Conservation (phyloP, 1,140 invertebrate genomes). For the Rhopalosiphum padi region DNA sequence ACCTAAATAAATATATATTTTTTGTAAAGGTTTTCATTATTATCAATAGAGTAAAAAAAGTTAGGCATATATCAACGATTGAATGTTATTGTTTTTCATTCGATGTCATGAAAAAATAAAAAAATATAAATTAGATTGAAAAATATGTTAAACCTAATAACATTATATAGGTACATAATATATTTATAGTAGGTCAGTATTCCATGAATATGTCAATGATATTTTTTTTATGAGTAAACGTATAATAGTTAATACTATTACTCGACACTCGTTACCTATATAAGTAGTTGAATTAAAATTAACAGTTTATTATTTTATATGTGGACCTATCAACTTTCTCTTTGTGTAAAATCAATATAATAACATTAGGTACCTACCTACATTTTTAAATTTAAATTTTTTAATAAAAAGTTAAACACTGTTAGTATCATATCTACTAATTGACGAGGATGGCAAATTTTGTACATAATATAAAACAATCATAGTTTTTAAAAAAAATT, state of each 20-base stretch:
- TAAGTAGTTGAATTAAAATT: slow-evolving; percentile 13
- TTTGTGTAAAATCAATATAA: background rate
- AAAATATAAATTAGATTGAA: background rate
- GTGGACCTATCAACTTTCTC: background rate
- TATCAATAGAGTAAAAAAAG: background rate
- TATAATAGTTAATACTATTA: background rate
- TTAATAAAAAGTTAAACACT: background rate
- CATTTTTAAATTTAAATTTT: background rate
- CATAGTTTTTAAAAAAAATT: background rate
- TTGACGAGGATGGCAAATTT: no score
- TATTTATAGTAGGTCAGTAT: slow-evolving; percentile 17
- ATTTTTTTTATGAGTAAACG: background rate
- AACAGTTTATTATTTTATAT: slow-evolving; percentile 5
- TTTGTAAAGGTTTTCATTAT: background rate
- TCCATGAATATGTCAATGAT: background rate
- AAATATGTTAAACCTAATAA: background rate
- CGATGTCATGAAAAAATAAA: background rate
- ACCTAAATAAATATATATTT: background rate
- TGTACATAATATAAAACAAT: background rate
- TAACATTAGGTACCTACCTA: background rate
- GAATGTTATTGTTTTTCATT: background rate
- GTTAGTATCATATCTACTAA: no score
- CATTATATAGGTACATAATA: background rate
- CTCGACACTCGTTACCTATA: background rate
- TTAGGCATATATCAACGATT: background rate